Evolutionary conservation across 2,113 vertebrate species (phyloP), one percentile per base, ranked within the genome.

Genomic region (Fregata magnificens): DNA sequence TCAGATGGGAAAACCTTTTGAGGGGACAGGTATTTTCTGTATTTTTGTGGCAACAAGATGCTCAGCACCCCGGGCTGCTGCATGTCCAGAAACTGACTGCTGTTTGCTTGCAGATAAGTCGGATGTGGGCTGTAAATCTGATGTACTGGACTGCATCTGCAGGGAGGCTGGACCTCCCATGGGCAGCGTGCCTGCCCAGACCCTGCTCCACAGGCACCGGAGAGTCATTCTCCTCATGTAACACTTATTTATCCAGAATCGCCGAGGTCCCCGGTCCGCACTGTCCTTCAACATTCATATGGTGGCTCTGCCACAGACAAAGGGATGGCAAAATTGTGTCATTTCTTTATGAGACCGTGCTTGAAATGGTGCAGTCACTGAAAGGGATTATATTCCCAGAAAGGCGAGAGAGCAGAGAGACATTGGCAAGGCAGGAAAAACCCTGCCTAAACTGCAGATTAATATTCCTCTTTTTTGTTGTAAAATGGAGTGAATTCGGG

Each of bases 31-130:
- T 58, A 76, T 93, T 84, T 86, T 96, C 63, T 81, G 29, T 40
- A 16, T 72, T 94, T 89, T 72, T 93, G 26, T 79, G 70, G 29
- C 73, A 79, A 31, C 13, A 71, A 59, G 73, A 79, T 70, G 61
- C 61, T 82, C 84, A 65, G 65, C 56, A 49, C 16, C 36, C 47
- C 4, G 12, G 52, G 29, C 34, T 65, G 52, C 65, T 71, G 36
- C 49, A 19, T 2, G 1, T 63, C 86, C 93, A 90, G 95, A 71
- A 95, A 42, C 13, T 24, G 59, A 13, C 78, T 89, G 78, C 73
- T 96, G 91, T 91, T 93, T 82, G 34, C 81, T 78, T 93, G 87
- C 70, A 95, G 95, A 95, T 96, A 97, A 96, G 73, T 95, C 34
- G 0, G 24, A 50, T 2, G 3, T 82, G 31, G 56, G 56, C 84